These are phyloP conservation scores for Adrianichthys oophorus DNA, from an alignment of 2,797 vertebrate genomes.

Conservation along the genomic window DNA sequence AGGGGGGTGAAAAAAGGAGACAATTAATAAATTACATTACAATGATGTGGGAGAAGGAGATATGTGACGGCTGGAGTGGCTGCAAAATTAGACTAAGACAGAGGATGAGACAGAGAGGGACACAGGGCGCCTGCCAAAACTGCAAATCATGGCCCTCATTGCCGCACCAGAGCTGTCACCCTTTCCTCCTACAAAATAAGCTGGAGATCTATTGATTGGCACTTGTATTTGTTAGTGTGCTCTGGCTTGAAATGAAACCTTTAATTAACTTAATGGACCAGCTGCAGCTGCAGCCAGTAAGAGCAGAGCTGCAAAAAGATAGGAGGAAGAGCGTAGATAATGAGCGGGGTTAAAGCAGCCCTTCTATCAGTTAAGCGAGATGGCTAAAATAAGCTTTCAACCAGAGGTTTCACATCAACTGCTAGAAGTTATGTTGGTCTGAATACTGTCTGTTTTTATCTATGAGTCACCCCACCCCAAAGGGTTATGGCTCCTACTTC, in stretches of 20 bases:
- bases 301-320: constrained; percentile 57
- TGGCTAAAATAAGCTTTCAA: constrained; percentile 12
- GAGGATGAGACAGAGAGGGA: constrained; percentile 65
- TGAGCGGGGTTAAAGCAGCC: constrained; percentile 73
- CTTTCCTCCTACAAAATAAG: constrained; percentile 66
- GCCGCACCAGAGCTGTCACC: constrained; percentile 53
- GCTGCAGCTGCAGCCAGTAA: constrained; percentile 75
- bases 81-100: constrained; percentile 71
- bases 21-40: constrained; percentile 60
- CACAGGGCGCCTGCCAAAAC: constrained; percentile 63
- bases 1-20: constrained; percentile 30
- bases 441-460: neutral
- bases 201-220: constrained; percentile 83
- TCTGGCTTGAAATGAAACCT: constrained; percentile 83
- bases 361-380: constrained; percentile 62
- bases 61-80: constrained; percentile 46
- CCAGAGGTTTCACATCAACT: neutral
- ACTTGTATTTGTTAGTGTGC: constrained; percentile 76
- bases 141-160: constrained; percentile 68
- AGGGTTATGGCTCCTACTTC: constrained; percentile 16
- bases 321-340: constrained; percentile 58
- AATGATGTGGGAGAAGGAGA: constrained; percentile 42
- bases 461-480: constrained; percentile 21
- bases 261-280: constrained; percentile 88
- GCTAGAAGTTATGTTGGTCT: constrained; percentile 15